Base-by-base conservation (phyloP, 1,140 invertebrate genomes). In the Polypedilum pembai region DNA sequence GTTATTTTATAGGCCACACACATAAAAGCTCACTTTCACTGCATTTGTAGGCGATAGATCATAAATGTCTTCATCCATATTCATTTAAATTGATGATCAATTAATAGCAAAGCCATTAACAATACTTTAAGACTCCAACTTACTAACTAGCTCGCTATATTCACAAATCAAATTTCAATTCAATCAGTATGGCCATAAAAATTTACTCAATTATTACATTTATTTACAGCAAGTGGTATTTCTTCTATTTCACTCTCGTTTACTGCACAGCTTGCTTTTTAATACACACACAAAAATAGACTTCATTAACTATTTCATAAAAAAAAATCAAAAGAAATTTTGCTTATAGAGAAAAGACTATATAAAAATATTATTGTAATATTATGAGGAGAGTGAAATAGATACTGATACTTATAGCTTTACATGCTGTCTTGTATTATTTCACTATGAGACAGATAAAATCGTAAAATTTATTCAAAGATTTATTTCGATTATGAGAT, bases 261-360 rank as follows among this genome's bases (percentile, higher is more conserved):
- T n/a, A 56, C 15, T n/a, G 3, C n/a, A 45, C 41, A 56, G 45
- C 45, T 56, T 56, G 45, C n/a, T 56, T n/a, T 45, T 56, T 15
- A n/a, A 56, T 12, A 56, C 45, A 56, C 12, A 3, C 24, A 33
- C 24, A 5, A 56, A 56, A 56, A 56, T 12, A 56, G 45, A 56
- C 45, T 56, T 56, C 45, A 56, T 56, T 56, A 56, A 56, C 12
- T 56, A 56, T 56, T 56, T 56, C 45, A 56, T 56, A 56, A 56
- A 56, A 33, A n/a, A 33, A 33, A 33, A 33, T 33, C 24, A 33
- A 33, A 33, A 33, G 24, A 33, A 5, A 33, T 56, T 56, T 56
- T 1, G 45, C 45, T 56, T 56, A 56, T 33, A 33, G 5, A 5
- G 1, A 56, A 56, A n/a, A 56, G 45, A 12, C n/a, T n/a, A 12